Percentiles rank a stretch among this genome's conserved stretches.
Evolutionary conservation across 2,888 invertebrate genomes (phyloP).

Genomic region (Callosobruchus maculatus): DNA sequence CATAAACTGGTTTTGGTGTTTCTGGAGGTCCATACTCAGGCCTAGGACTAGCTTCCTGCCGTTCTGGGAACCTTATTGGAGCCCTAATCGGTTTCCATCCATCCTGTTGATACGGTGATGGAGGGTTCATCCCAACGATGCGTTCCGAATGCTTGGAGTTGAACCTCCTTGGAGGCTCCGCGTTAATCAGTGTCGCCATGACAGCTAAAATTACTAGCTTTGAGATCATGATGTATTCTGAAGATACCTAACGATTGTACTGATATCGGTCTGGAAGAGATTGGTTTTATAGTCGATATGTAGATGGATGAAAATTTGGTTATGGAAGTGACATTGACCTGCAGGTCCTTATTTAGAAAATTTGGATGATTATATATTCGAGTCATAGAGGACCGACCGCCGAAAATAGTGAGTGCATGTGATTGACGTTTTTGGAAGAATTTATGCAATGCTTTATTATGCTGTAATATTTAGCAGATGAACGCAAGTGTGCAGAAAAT

Average conservation of each 20-base stretch:
- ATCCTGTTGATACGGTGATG: background rate
- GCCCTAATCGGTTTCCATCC: background rate
- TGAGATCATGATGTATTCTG: background rate
- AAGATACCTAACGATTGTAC: background rate
- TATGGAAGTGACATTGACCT: background rate
- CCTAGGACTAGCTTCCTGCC: background rate
- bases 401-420: background rate
- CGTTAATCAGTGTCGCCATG: background rate
- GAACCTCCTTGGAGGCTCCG: constrained; percentile 6
- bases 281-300: background rate
- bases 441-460: background rate
- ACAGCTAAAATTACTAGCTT: background rate
- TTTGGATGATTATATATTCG: background rate
- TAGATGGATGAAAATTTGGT: background rate
- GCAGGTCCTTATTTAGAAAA: background rate
- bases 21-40: constrained; percentile 1
- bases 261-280: background rate
- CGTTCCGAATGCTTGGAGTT: constrained; percentile 7
- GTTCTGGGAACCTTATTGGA: background rate
- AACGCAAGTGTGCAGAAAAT: background rate
- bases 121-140: background rate
- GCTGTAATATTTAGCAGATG: background rate
- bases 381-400: background rate
- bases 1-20: background rate
- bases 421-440: background rate